phyloP scores from a whole-genome alignment of 2,888 invertebrate genomes.

The Dicycla oo region DNA sequence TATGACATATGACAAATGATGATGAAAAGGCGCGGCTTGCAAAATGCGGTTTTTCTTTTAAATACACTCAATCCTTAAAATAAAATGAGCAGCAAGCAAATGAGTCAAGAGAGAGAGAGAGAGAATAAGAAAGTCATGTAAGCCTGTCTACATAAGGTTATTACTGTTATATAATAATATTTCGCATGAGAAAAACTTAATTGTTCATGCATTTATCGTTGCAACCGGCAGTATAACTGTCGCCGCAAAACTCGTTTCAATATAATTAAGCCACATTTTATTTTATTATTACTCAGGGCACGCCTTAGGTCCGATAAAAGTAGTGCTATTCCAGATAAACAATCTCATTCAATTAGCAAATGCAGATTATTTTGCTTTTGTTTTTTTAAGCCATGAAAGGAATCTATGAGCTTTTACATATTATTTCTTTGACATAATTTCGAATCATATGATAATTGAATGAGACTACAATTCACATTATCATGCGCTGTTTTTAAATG shows the following conservation, averaged over 20 bases:
- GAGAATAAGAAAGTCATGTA: neutral
- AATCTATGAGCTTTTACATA: neutral
- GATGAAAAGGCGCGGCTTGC: neutral
- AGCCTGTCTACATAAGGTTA: neutral
- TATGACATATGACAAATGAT: neutral
- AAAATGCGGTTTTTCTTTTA: neutral
- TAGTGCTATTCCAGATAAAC: neutral
- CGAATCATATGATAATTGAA: neutral
- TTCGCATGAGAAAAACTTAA: constrained; percentile 13
- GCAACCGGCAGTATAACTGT: constrained; percentile 7
- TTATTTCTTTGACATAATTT: neutral
- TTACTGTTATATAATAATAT: constrained; percentile 1
- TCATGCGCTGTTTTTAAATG: neutral
- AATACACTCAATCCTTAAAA: neutral
- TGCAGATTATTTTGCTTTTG: neutral
- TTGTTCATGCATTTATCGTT: constrained; percentile 29
- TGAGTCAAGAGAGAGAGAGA: neutral
- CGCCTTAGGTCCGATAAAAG: neutral
- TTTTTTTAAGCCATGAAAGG: neutral
- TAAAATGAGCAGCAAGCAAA: neutral
- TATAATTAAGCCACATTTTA: constrained; percentile 10
- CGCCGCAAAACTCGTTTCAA: constrained; percentile 29
- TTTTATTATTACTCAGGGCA: neutral
- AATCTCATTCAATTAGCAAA: neutral
- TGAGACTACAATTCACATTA: neutral